Evolutionary conservation across 2,888 invertebrate genomes (phyloP), one percentile per base, ranked within the genome.

Genomic region (Drosophila algonquin): DNA sequence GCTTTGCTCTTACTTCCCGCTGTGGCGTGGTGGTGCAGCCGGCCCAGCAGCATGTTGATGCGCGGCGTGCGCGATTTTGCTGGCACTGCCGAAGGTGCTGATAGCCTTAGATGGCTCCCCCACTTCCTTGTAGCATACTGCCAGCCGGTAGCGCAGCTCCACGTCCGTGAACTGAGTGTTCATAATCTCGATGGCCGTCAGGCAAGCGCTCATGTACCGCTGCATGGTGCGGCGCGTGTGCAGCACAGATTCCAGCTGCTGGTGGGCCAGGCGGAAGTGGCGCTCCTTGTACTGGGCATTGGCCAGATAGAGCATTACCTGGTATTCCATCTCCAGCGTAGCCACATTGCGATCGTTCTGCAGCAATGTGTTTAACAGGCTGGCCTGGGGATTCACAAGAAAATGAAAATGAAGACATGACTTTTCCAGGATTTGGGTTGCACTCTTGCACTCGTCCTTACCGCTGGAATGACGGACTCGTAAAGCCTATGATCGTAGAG

Each of bases 1-100:
- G 95, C 92, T 79, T 95, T 95, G 93, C 94, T 94, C 0, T 80
- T 75, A 7, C 82, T 73, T 12, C 95, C 95, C 63, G 10, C 14
- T 2, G 12, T 1, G 30, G 93, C 93, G 73, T 95, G 94, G 80
- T 94, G 94, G 80, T 95, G 95, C 77, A 97, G 93, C 89, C 95
- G 95, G 6, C 95, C 97, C 59, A 97, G 90, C 12, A 96, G 94
- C 94, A 96, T 94, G 88, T 97, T 96, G 4, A 96, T 94, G 90
- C 95, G 95, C 0, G 96, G 93, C 24, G 94, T 95, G 63, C 96
- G 93, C 60, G 94, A 94, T 87, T 95, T 95, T 0, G 94, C 94
- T 24, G 95, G 94, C 65, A 92, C 82, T 14, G 86, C 77, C 35
- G 90, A 50, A 92, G 52, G 87, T 83, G 9, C 70, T 74, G 3